Base-by-base conservation (phyloP, 2,888 invertebrate species). In the Noctua janthina region DNA sequence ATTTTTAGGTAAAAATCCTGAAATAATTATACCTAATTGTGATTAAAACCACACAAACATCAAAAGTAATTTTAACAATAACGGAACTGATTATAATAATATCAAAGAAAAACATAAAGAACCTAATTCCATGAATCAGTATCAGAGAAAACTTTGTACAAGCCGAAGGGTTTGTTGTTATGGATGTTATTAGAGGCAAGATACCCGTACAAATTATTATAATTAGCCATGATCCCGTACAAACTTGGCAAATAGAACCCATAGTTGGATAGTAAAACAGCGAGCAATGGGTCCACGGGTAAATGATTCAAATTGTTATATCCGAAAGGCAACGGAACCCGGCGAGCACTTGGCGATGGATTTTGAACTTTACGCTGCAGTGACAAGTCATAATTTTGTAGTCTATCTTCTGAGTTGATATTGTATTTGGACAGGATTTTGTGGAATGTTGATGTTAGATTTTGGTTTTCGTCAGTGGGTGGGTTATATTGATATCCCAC, bases 161-260 rank as follows among this genome's bases (percentile, higher is more conserved):
- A 93, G 67, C 98, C 98, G 90, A 98, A 98, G 1, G 98, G 98
- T 91, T 97, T 96, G 91, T 97, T 97, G 90, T 98, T 98, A 91
- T 98, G 98, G 88, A 97, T 97, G 92, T 98, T 98, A 91, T 98
- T 98, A 13, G 97, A 97, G 35, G 98, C 97, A 87, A 97, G 95
- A 92, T 98, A 97, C 1, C 97, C 97, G 90, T 98, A 98, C 74
- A 97, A 92, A 88, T 97, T 97, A 82, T 94, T 95, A 82, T 96
- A 96, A 79, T 93, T 93, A 81, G 91, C 92, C n/a, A 91, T 92
- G 75, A 92, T 90, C 15, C 95, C 95, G 81, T 94, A 96, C 78
- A 92, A 89, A 54, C 93, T 94, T 43, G 94, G 97, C 72, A 97
- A 88, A 91, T 98, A 98, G 89, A 96, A 95, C 6, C 98, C 98